phyloP scores from a whole-genome alignment of 2,113 vertebrate genomes.

The Myiagra hebetior region DNA sequence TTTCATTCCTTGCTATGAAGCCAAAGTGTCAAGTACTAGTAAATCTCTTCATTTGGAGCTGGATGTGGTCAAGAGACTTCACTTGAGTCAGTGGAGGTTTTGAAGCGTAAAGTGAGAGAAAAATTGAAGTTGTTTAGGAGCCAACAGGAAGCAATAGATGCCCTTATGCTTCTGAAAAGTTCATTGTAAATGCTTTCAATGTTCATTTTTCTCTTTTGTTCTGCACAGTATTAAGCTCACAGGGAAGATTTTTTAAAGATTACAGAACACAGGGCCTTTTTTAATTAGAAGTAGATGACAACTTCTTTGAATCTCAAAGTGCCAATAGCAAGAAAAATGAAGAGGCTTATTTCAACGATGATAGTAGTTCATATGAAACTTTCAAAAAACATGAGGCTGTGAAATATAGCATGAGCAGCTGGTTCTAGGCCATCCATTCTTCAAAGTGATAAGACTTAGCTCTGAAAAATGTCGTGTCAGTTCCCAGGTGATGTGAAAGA shows the following conservation, averaged over 20 bases:
- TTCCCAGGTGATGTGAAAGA: background rate
- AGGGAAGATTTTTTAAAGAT: background rate
- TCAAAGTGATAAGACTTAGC: background rate
- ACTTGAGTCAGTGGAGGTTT: rapidly evolving
- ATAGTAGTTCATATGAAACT: background rate
- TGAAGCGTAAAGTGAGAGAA: background rate
- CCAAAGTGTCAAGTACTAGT: background rate
- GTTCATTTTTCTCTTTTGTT: background rate
- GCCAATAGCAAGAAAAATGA: background rate
- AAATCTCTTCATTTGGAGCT: background rate
- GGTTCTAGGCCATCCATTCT: background rate
- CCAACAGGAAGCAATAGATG: background rate
- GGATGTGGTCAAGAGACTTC: background rate
- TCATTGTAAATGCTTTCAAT: background rate
- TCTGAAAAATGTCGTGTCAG: background rate
- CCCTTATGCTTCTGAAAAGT: background rate
- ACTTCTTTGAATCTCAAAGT: background rate
- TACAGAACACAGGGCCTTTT: background rate
- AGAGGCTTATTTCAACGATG: background rate
- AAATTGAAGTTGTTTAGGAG: background rate
- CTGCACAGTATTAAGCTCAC: background rate
- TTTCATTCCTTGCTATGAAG: background rate
- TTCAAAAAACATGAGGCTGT: background rate
- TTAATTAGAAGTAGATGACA: background rate
- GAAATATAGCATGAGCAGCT: background rate